Evolutionary conservation across 2,113 vertebrate genomes (phyloP).

Genomic region (Chroicocephalus ridibundus): DNA sequence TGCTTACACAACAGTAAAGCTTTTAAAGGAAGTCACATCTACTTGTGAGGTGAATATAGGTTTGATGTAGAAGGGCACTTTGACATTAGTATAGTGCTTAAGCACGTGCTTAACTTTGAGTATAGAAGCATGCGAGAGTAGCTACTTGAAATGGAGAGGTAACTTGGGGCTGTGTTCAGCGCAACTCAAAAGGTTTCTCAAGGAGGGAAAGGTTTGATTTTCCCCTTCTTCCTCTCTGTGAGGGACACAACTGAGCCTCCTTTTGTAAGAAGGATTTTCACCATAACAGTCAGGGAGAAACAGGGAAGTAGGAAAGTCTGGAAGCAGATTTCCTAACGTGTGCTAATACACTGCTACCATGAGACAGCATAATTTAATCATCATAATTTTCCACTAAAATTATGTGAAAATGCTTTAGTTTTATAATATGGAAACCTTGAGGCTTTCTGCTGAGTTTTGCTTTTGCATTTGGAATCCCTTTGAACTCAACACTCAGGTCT

Average conservation of each 20-base stretch:
- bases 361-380: neutral
- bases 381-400: neutral
- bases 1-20: neutral
- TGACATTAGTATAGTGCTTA: neutral
- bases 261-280: neutral
- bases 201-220: neutral
- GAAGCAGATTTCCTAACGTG: neutral
- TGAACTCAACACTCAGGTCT: neutral
- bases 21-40: neutral
- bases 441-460: neutral
- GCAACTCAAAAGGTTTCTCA: neutral
- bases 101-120: neutral
- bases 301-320: neutral
- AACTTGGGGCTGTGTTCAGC: neutral
- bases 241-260: neutral
- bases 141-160: neutral
- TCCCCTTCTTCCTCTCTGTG: neutral
- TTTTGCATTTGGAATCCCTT: neutral
- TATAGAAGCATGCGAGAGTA: neutral
- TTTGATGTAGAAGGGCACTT: neutral
- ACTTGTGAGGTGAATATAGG: neutral
- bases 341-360: neutral
- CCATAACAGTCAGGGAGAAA: neutral
- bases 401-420: neutral
- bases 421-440: neutral